These are phyloP conservation scores for Xiphophorus couchianus DNA, from an alignment of 2,113 vertebrate species.

Conservation along the genomic window DNA sequence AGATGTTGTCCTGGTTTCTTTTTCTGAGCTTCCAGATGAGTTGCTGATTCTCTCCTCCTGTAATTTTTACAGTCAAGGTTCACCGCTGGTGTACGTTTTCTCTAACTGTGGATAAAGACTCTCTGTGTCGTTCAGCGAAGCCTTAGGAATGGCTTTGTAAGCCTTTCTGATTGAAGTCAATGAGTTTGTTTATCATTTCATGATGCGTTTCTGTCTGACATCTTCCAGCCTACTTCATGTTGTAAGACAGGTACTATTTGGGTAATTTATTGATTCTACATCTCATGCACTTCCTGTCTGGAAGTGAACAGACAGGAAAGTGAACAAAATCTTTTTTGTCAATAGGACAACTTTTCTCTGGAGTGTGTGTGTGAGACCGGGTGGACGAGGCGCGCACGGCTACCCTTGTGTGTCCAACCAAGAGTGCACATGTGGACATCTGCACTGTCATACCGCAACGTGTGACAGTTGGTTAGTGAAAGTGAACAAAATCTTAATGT, in stretches of 20 bases:
- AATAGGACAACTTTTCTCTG: conserved; percentile 83
- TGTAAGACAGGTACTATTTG: not conserved
- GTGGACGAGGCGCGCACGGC: conserved; percentile 55
- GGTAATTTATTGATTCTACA: no score
- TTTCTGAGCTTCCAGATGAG: not conserved
- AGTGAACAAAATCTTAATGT: not conserved
- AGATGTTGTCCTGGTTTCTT: not conserved
- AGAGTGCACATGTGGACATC: conserved; percentile 55
- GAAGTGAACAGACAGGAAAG: not conserved
- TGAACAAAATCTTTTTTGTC: conserved; percentile 76
- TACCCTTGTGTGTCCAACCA: conserved; percentile 58
- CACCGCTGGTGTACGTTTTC: not conserved
- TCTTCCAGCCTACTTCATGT: not conserved
- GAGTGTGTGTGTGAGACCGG: conserved; percentile 73
- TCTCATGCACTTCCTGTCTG: not conserved
- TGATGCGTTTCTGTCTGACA: no score
- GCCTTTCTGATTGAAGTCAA: not conserved
- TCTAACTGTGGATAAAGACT: not conserved
- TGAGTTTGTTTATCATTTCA: not conserved
- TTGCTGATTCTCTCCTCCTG: not conserved
- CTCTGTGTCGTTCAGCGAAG: no score
- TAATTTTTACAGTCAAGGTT: not conserved
- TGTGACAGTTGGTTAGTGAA: not conserved
- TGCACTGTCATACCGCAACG: conserved; percentile 34
- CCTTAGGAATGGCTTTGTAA: no score